A percentile compares a stretch with the other conserved stretches of the same genome.
Conservation (phyloP, 2,888 invertebrate genomes). For the Podabrus alpinus region DNA sequence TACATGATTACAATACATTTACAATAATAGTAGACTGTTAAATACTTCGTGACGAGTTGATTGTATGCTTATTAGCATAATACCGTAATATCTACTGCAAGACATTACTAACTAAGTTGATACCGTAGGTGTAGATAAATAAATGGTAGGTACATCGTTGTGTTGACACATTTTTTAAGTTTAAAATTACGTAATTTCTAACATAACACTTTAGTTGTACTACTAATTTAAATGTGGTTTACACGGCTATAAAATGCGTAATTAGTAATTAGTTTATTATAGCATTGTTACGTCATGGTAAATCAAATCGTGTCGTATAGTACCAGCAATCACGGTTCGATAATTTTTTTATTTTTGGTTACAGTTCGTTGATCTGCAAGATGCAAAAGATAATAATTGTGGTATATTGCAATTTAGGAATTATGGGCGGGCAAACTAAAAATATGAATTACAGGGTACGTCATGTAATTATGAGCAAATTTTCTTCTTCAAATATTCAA, state of each 20-base stretch:
- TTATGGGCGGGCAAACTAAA: not conserved
- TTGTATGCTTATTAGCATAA: not conserved
- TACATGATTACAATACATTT: not conserved
- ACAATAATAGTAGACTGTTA: not conserved
- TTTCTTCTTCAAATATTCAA: not conserved
- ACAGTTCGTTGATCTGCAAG: not conserved
- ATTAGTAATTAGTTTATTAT: not conserved
- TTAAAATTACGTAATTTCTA: not conserved
- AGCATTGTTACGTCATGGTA: not conserved
- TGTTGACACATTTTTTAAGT: not conserved
- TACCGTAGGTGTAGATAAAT: not conserved
- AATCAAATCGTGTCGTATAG: not conserved
- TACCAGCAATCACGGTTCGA: not conserved
- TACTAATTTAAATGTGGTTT: not conserved
- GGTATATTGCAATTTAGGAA: conserved; percentile 1
- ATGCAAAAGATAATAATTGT: conserved; percentile 2
- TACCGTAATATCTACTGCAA: not conserved
- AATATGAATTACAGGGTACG: conserved; percentile 2
- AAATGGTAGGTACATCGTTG: not conserved
- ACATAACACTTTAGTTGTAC: not conserved
- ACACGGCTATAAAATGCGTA: not conserved
- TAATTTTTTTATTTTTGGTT: not conserved
- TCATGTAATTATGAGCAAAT: not conserved
- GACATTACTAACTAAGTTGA: too few relatives aligned
- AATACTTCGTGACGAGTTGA: not conserved